A percentile compares a stretch with the other conserved stretches of the same genome.
Evolutionary conservation across 37 sponge, comb jelly and placozoan genomes (phyloP).

Genomic region (Eunapius fragilis): DNA sequence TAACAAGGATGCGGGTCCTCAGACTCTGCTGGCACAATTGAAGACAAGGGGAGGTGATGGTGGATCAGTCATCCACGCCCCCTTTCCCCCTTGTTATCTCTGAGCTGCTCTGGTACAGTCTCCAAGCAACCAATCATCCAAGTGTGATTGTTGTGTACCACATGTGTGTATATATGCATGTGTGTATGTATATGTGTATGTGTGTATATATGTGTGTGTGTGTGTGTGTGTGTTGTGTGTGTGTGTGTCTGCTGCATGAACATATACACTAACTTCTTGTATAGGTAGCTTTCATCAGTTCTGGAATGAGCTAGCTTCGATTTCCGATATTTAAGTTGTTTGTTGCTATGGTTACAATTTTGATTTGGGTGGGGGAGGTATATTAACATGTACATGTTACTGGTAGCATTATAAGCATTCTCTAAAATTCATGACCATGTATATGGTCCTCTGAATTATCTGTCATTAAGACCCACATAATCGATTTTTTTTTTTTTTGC

Average conservation of each 20-base stretch:
- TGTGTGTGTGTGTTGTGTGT: not conserved
- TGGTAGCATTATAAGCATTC: too few relatives aligned
- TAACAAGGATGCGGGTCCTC: not conserved
- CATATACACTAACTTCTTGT: too few relatives aligned
- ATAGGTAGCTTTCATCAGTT: slow-evolving; percentile 12
- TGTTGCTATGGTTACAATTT: not conserved
- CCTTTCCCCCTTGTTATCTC: slow-evolving; percentile 25
- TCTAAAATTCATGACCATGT: too few relatives aligned
- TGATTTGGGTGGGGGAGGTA: not conserved
- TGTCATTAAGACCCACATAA: too few relatives aligned
- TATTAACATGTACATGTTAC: too few relatives aligned
- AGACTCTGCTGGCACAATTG: not conserved
- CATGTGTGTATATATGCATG: slow-evolving; percentile 11
- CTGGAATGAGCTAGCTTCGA: slow-evolving; percentile 62
- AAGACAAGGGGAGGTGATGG: not conserved
- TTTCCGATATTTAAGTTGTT: slow-evolving; percentile 53
- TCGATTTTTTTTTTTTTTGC: too few relatives aligned
- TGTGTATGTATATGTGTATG: slow-evolving; percentile 1
- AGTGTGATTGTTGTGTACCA: not conserved
- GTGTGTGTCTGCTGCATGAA: too few relatives aligned
- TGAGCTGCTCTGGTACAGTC: slow-evolving; percentile 30
- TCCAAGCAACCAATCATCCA: slow-evolving; percentile 24
- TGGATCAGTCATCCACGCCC: not conserved
- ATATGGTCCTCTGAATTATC: too few relatives aligned
- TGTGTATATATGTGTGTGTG: slow-evolving; percentile 13